Base-by-base conservation (phyloP, 2,113 vertebrate species). In the Daubentonia madagascariensis region DNA sequence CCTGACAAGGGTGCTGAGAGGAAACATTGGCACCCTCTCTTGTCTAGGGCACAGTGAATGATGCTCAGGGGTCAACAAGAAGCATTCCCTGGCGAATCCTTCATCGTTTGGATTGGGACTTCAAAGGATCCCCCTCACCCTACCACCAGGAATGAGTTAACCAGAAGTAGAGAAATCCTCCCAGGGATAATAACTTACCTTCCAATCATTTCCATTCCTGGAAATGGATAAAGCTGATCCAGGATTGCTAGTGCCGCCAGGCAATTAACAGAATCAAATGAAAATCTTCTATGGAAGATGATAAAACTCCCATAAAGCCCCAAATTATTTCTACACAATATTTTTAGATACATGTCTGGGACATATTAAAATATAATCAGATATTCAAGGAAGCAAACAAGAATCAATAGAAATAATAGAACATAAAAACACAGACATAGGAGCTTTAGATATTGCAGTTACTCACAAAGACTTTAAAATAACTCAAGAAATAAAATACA, bases 401-500 rank as follows among this genome's bases (percentile, higher is more conserved):
- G 28, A 57, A n/a, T 70, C 63, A 94, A 37, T 37, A 94, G 45
- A 91, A 94, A 88, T 23, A 68, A 65, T 13, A 35, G 11, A 86
- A 88, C 87, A 78, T 40, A 86, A 91, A 94, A 35, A 45, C 23
- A 93, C 7, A 54, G 1, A 2, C 23, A 43, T 1, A 76, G 8
- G 28, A 78, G 3, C 7, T 50, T 35, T 70, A 37, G 13, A 76
- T 65, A 48, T 35, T 20, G 11, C 7, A 89, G 8, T 79, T 30
- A 57, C 18, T 35, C 76, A 40, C 13, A n/a, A 1, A 52, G 6
- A 78, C 1, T 88, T 95, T 68, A 67, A 95, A 86, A 52, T 20
- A 95, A n/a, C 11, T 81, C 57, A 75, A 70, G 6, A 94, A 75
- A 84, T 95, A 80, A 93, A 73, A 96, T 83, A 68, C 2, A 48